phyloP scores from a whole-genome alignment of 2,888 invertebrate species.

The Oscheius sp. region DNA sequence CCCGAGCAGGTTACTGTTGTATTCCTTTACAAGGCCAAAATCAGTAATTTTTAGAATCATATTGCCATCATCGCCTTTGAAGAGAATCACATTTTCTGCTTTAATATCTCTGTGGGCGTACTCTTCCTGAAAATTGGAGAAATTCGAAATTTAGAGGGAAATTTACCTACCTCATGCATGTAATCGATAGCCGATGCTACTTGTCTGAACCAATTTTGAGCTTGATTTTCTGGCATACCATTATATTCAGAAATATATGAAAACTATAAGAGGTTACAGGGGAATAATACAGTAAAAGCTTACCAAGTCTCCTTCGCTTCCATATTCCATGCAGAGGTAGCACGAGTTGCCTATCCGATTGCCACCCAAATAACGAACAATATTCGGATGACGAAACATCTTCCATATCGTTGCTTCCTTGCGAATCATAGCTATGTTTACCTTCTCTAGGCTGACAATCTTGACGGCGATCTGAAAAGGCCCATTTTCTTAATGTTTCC shows the following conservation, averaged over 20 bases:
- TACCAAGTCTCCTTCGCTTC: neutral
- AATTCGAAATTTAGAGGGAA: neutral
- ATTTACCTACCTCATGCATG: neutral
- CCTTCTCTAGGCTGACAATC: too few relatives aligned
- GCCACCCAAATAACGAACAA: too few relatives aligned
- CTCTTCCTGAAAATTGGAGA: neutral
- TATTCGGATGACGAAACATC: too few relatives aligned
- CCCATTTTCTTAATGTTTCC: too few relatives aligned
- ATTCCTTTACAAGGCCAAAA: neutral
- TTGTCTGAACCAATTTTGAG: neutral
- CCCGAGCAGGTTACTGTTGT: neutral
- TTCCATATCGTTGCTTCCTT: too few relatives aligned
- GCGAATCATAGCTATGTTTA: too few relatives aligned
- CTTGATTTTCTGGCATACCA: neutral
- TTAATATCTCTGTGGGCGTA: neutral
- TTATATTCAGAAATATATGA: neutral
- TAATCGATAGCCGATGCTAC: neutral
- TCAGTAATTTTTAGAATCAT: neutral
- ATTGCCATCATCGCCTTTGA: neutral
- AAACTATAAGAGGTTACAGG: neutral
- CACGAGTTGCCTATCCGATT: too few relatives aligned
- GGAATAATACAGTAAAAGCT: neutral
- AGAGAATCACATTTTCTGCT: constrained; percentile 2
- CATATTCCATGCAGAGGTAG: neutral
- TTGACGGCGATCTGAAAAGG: too few relatives aligned